These are phyloP conservation scores for Agrypnus murinus DNA, from an alignment of 2,888 invertebrate genomes.

Conservation along the genomic window DNA sequence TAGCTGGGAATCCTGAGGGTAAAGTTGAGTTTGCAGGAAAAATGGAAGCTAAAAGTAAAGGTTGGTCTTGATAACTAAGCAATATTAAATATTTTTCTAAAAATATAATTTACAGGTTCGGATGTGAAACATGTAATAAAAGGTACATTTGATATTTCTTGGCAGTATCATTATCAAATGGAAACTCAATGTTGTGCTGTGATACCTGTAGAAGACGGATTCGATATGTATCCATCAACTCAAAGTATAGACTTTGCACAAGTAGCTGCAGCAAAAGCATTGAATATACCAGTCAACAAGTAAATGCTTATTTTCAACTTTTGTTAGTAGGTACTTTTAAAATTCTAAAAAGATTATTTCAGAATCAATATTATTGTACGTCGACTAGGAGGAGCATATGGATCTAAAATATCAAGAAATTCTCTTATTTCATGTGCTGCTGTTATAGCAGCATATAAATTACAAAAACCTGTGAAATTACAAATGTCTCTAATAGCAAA, in stretches of 20 bases:
- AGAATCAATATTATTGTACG: conserved; percentile 83
- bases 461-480: conserved; percentile 80
- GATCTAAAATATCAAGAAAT: conserved; percentile 82
- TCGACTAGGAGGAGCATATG: conserved; percentile 88
- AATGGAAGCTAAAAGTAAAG: conserved; percentile 64
- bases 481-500: conserved; percentile 81
- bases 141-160: conserved; percentile 73
- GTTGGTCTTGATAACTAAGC: no score
- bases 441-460: conserved; percentile 78
- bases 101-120: no score
- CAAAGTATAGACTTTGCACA: conserved; percentile 78
- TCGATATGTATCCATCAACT: conserved; percentile 75
- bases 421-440: conserved; percentile 77
- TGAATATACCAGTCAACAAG: conserved; percentile 75
- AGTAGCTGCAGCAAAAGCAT: conserved; percentile 71
- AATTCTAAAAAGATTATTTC: neutral
- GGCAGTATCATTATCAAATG: conserved; percentile 85
- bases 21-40: conserved; percentile 67
- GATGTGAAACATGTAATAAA: conserved; percentile 73
- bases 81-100: no score
- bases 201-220: conserved; percentile 77
- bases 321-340: neutral
- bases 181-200: conserved; percentile 79
- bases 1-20: conserved; percentile 69
- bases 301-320: conserved; percentile 60